These are phyloP conservation scores for Callorhinus ursinus DNA, from an alignment of 2,113 vertebrate species.

Conservation along the genomic window DNA sequence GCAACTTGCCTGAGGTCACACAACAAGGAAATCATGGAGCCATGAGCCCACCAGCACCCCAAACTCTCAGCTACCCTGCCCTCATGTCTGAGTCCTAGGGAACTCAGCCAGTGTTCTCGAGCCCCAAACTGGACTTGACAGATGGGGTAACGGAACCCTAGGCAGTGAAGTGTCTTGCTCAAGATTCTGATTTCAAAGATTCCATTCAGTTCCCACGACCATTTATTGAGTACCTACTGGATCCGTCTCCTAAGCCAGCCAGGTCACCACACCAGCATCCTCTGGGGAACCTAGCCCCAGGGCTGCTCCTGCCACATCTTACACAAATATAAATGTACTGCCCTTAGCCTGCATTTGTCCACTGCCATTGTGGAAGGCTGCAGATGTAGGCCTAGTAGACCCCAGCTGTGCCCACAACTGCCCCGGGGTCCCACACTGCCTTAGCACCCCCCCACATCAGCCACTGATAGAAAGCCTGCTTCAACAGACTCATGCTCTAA, in stretches of 20 bases:
- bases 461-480: not conserved
- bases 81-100: not conserved
- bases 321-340: not conserved
- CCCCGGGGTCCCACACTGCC: not conserved
- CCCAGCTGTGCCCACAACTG: not conserved
- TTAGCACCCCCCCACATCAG: not conserved
- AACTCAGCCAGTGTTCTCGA: not conserved
- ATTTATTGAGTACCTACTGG: not conserved
- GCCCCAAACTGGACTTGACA: not conserved
- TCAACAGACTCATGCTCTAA: not conserved
- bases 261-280: not conserved
- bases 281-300: not conserved
- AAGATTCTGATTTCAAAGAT: slow-evolving; percentile 11
- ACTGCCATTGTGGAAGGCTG: not conserved
- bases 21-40: not conserved
- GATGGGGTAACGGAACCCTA: not conserved
- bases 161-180: not conserved
- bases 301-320: not conserved
- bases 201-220: not conserved
- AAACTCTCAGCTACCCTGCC: not conserved
- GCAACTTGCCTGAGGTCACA: not conserved
- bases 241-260: not conserved
- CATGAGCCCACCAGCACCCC: not conserved
- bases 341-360: not conserved
- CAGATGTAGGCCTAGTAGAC: not conserved